Percentiles rank a stretch among this genome's conserved stretches.
These are phyloP conservation scores for Dascyllus trimaculatus DNA, from an alignment of 2,113 vertebrate species.

Conservation along the genomic window DNA sequence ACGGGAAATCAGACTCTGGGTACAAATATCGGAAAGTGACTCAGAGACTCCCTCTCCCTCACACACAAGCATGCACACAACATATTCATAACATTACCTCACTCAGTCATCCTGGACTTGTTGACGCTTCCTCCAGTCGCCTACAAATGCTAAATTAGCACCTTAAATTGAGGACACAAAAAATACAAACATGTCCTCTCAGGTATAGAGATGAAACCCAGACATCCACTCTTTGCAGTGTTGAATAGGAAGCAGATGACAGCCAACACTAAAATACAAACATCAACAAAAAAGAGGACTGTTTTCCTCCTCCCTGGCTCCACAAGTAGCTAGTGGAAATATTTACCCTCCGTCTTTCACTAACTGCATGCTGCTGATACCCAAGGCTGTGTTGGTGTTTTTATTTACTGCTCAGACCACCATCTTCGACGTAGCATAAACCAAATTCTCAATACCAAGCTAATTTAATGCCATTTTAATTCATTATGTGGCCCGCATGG, in stretches of 20 bases:
- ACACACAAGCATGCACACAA: neutral
- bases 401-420: conserved; percentile 66
- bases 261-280: conserved; percentile 38
- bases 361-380: conserved; percentile 39
- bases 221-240: neutral
- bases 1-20: conserved; percentile 43
- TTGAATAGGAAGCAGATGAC: conserved; percentile 51
- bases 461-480: conserved; percentile 45
- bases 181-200: neutral
- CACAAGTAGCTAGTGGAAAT: conserved; percentile 72
- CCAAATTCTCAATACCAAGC: conserved; percentile 42
- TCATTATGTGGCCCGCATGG: conserved; percentile 33
- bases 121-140: neutral
- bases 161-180: neutral
- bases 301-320: conserved; percentile 48
- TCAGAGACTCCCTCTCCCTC: conserved; percentile 37
- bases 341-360: conserved; percentile 62
- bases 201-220: conserved; percentile 8
- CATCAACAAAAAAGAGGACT: conserved; percentile 35
- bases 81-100: neutral
- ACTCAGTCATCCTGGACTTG: neutral
- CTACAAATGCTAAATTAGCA: conserved; percentile 14
- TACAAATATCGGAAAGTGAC: conserved; percentile 74
- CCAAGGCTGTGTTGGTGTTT: conserved; percentile 54
- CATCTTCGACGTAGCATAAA: conserved; percentile 44